A percentile compares a stretch with the other conserved stretches of the same genome.
These are phyloP conservation scores for Napeogenes sylphis DNA, from an alignment of 2,888 invertebrate species.

Conservation along the genomic window DNA sequence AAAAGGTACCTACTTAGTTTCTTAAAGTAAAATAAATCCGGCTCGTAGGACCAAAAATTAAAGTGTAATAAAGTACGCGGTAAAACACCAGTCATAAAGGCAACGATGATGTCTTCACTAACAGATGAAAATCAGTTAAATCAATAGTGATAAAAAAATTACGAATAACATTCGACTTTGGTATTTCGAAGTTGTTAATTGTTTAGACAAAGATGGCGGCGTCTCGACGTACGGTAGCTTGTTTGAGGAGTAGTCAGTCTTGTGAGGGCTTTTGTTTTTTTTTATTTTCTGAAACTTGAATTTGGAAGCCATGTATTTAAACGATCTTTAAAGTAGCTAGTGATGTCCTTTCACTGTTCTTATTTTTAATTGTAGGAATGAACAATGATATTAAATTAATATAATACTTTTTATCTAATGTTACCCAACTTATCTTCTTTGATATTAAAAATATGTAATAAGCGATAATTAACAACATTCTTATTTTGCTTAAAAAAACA, in stretches of 20 bases:
- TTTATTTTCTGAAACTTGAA: constrained; percentile 4
- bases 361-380: too few relatives aligned
- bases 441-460: too few relatives aligned
- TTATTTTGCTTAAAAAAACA: too few relatives aligned
- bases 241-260: constrained; percentile 35
- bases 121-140: constrained; percentile 28
- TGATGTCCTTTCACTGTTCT: too few relatives aligned
- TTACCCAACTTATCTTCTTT: too few relatives aligned
- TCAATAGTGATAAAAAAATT: constrained; percentile 33
- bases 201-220: constrained; percentile 50
- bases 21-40: not conserved
- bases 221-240: constrained; percentile 52
- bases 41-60: constrained; percentile 7
- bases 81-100: constrained; percentile 16
- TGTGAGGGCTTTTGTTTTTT: constrained; percentile 10
- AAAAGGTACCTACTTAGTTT: too few relatives aligned
- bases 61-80: constrained; percentile 21
- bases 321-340: too few relatives aligned
- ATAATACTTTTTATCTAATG: too few relatives aligned
- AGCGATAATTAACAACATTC: too few relatives aligned
- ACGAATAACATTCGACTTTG: constrained; percentile 39
- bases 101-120: constrained; percentile 27
- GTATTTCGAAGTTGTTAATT: constrained; percentile 52
- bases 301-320: not conserved
- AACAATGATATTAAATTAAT: too few relatives aligned